Conservation (phyloP, 2,888 invertebrate species). For the Drosophila trichaetosa region DNA sequence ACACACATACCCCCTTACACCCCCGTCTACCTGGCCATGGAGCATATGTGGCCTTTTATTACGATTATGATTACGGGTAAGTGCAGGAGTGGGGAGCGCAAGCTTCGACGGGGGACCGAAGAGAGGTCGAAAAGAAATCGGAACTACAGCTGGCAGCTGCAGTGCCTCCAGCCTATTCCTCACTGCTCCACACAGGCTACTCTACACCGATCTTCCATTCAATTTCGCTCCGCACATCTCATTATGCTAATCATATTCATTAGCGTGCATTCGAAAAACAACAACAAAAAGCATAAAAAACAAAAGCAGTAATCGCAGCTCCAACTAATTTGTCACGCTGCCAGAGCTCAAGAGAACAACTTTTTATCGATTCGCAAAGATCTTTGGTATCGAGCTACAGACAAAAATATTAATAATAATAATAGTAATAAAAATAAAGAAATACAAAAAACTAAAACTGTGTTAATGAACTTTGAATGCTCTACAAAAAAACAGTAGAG, state of each 20-base stretch:
- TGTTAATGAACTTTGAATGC: conserved; percentile 27
- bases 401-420: not conserved
- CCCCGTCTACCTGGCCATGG: conserved; percentile 34
- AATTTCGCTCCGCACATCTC: conserved; percentile 42
- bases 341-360: conserved; percentile 20
- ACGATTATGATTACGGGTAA: conserved; percentile 74
- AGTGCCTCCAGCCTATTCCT: conserved; percentile 8
- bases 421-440: not conserved
- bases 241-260: conserved; percentile 79
- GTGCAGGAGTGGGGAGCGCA: conserved; percentile 45
- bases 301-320: conserved; percentile 17
- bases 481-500: not conserved
- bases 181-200: not conserved
- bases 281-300: conserved; percentile 14
- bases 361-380: conserved; percentile 56
- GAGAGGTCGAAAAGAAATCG: not conserved
- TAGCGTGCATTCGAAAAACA: conserved; percentile 47
- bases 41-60: conserved; percentile 75
- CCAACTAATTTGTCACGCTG: conserved; percentile 71
- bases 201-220: conserved; percentile 24
- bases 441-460: conserved; percentile 28
- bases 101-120: not conserved
- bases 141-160: conserved; percentile 52
- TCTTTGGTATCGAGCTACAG: conserved; percentile 39
- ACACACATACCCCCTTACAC: not conserved